A percentile compares a stretch with the other conserved stretches of the same genome.
Conservation (phyloP, 2,888 invertebrate genomes). For the Dryobota labecula region DNA sequence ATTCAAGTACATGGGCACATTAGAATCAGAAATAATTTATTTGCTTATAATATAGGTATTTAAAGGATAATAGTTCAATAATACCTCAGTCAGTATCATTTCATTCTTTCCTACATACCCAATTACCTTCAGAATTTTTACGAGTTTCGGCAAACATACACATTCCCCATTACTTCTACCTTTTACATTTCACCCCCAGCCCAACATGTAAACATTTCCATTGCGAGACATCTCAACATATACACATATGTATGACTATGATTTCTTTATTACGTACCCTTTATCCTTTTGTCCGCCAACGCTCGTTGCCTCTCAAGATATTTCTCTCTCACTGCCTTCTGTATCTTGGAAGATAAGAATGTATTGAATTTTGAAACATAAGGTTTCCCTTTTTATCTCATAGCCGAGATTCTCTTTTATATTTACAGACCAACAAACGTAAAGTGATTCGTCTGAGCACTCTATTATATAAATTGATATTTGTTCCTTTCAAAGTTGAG, state of each 20-base stretch:
- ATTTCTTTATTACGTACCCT: constrained; percentile 84
- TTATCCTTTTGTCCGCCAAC: constrained; percentile 81
- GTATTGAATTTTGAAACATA: constrained; percentile 87
- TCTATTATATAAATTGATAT: constrained; percentile 82
- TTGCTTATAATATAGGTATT: background rate
- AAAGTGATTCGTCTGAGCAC: constrained; percentile 75
- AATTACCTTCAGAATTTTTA: constrained; percentile 53
- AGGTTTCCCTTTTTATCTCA: constrained; percentile 82
- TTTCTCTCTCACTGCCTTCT: constrained; percentile 77
- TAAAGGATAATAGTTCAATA: constrained; percentile 25
- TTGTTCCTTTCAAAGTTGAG: constrained; percentile 66
- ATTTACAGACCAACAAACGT: constrained; percentile 76
- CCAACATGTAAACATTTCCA: constrained; percentile 85
- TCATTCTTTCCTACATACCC: constrained; percentile 39
- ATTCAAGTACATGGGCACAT: background rate
- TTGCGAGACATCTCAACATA: constrained; percentile 73
- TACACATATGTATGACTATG: constrained; percentile 72
- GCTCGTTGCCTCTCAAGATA: constrained; percentile 75
- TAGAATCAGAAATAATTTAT: background rate
- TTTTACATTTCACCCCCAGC: constrained; percentile 69
- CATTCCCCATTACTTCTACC: constrained; percentile 57
- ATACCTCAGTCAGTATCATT: constrained; percentile 29
- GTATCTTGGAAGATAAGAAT: constrained; percentile 80
- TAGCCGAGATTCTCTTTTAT: constrained; percentile 75
- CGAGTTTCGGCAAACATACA: constrained; percentile 45